These are phyloP conservation scores for Oophaga sylvatica DNA, from an alignment of 2,797 vertebrate species.

Conservation along the genomic window DNA sequence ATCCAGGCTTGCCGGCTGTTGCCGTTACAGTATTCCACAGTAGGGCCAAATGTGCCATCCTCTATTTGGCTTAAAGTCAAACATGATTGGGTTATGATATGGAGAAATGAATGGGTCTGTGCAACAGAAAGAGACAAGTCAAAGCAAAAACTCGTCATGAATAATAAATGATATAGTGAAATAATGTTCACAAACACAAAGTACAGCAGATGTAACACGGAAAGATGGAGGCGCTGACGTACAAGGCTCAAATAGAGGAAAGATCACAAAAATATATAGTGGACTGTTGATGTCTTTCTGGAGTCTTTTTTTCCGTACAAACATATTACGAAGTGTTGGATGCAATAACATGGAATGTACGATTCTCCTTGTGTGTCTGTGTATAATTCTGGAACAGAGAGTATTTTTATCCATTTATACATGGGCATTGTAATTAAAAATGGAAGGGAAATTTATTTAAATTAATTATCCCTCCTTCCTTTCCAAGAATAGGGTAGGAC, in stretches of 20 bases:
- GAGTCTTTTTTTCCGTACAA: background rate
- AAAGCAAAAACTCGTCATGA: slow-evolving; percentile 62
- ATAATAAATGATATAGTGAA: slow-evolving; percentile 50
- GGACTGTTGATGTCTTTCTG: background rate
- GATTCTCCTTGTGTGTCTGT: background rate
- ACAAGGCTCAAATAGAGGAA: background rate
- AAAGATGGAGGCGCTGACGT: background rate
- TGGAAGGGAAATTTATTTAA: no score
- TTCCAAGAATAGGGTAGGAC: no score
- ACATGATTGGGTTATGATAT: slow-evolving; percentile 92
- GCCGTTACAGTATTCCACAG: slow-evolving; percentile 86
- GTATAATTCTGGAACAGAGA: no score
- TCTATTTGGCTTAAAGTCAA: slow-evolving; percentile 86
- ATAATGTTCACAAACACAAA: slow-evolving; percentile 46
- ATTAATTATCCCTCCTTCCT: no score
- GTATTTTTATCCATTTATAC: no score
- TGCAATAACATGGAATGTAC: background rate
- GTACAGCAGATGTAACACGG: background rate
- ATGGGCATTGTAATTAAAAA: no score
- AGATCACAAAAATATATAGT: background rate
- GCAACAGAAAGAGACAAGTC: slow-evolving; percentile 67
- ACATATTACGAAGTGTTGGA: background rate
- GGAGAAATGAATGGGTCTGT: slow-evolving; percentile 89
- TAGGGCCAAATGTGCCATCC: slow-evolving; percentile 83
- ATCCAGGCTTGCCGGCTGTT: slow-evolving; percentile 83